phyloP scores from a whole-genome alignment of 2,888 invertebrate species.

The Osmoderma eremita region DNA sequence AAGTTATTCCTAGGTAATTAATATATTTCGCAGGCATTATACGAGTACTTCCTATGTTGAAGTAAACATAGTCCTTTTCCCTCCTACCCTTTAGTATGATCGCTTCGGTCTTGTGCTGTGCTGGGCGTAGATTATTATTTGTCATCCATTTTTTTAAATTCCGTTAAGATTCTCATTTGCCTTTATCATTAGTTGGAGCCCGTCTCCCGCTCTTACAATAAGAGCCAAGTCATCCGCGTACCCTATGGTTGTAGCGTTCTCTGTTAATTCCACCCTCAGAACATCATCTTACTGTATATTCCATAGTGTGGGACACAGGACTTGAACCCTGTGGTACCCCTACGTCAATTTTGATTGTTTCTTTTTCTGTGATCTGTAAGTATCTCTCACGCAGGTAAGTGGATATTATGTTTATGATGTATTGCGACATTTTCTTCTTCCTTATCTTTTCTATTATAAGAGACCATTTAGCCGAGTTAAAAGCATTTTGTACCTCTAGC shows the following conservation, averaged over 20 bases:
- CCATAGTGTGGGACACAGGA: not conserved
- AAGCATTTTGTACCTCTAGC: slow-evolving; percentile 16
- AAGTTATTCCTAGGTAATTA: not conserved
- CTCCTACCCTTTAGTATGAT: too few species aligned
- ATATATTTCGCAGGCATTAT: not conserved
- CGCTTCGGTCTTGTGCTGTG: not conserved
- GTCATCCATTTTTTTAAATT: not conserved
- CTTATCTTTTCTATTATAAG: not conserved
- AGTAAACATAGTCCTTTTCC: too few species aligned
- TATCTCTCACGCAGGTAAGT: not conserved
- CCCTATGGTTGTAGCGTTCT: not conserved
- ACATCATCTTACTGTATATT: not conserved
- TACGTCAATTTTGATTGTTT: not conserved
- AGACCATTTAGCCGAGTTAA: slow-evolving; percentile 6
- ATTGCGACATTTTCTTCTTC: not conserved
- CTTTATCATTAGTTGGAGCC: not conserved
- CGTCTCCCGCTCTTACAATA: not conserved
- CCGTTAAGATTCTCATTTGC: not conserved
- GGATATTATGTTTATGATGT: not conserved
- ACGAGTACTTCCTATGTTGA: too few species aligned
- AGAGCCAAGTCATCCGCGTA: slow-evolving; percentile 32
- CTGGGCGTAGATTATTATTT: not conserved
- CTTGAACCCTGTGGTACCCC: slow-evolving; percentile 24
- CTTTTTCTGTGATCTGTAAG: not conserved
- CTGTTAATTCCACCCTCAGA: not conserved